Conservation (phyloP, 2,113 vertebrate genomes). For the Podocnemis expansa region DNA sequence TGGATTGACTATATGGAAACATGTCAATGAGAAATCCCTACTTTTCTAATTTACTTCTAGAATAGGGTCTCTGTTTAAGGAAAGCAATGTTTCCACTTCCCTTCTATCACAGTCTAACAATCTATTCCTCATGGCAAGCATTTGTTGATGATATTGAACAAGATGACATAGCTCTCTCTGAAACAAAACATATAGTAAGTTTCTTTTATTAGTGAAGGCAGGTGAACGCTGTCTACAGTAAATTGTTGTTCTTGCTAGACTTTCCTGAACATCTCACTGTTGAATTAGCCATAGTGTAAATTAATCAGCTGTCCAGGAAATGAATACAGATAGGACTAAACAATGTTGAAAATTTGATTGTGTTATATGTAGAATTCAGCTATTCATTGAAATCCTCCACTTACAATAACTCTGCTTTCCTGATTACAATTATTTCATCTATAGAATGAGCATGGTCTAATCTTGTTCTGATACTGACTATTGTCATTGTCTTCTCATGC, state of each 20-base stretch:
- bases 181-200: not conserved
- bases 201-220: constrained; percentile 13
- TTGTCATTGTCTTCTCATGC: constrained; percentile 54
- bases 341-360: constrained; percentile 72
- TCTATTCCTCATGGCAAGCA: not conserved
- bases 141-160: not conserved
- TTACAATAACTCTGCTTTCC: constrained; percentile 69
- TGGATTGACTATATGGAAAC: not conserved
- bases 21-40: not conserved
- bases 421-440: constrained; percentile 76
- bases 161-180: not conserved
- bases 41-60: not conserved
- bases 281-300: constrained; percentile 75
- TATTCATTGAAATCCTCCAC: constrained; percentile 69
- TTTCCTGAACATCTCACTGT: constrained; percentile 62
- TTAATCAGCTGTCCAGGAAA: constrained; percentile 74
- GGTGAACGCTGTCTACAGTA: constrained; percentile 43
- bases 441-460: constrained; percentile 65
- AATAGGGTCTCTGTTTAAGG: not conserved
- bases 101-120: constrained; percentile 10
- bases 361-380: constrained; percentile 71
- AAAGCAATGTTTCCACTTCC: not conserved
- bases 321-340: constrained; percentile 65
- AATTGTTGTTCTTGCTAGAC: constrained; percentile 53
- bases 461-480: constrained; percentile 55